Evolutionary conservation across 1,140 invertebrate genomes (phyloP).

Genomic region (Galendromus occidentalis): DNA sequence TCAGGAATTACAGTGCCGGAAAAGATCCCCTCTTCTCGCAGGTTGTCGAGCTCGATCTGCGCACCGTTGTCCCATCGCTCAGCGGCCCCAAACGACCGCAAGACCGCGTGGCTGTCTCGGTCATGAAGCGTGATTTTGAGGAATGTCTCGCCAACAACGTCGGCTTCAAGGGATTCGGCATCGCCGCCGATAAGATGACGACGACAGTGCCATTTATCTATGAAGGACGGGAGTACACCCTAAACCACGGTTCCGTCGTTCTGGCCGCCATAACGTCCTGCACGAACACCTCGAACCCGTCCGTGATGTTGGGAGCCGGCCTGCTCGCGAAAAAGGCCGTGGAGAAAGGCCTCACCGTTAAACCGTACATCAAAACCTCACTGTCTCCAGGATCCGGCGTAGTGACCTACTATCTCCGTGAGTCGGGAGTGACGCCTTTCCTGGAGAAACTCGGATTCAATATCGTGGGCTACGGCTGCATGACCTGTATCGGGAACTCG

Average conservation of each 20-base stretch:
- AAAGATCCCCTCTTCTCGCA: slow-evolving; percentile 73
- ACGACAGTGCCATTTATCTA: slow-evolving; percentile 50
- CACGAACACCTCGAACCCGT: slow-evolving; percentile 94
- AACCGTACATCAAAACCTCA: slow-evolving; percentile 87
- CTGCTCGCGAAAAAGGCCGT: slow-evolving; percentile 85
- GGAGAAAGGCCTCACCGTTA: slow-evolving; percentile 61
- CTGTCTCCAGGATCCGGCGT: slow-evolving; percentile 91
- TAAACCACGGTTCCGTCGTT: slow-evolving; percentile 79
- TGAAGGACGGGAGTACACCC: slow-evolving; percentile 56
- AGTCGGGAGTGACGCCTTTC: slow-evolving; percentile 65
- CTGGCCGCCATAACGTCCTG: slow-evolving; percentile 94
- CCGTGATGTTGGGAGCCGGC: slow-evolving; percentile 82
- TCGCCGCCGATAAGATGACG: slow-evolving; percentile 43
- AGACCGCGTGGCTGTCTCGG: slow-evolving; percentile 68
- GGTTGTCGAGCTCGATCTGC: slow-evolving; percentile 66
- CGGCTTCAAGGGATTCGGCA: slow-evolving; percentile 83
- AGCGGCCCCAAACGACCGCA: slow-evolving; percentile 93
- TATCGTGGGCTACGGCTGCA: slow-evolving; percentile 87
- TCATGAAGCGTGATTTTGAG: slow-evolving; percentile 75
- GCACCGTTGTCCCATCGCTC: slow-evolving; percentile 72
- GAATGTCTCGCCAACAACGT: slow-evolving; percentile 72
- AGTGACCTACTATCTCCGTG: slow-evolving; percentile 82
- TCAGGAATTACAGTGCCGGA: slow-evolving; percentile 57
- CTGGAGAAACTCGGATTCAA: slow-evolving; percentile 75
- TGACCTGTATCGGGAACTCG: slow-evolving; percentile 97